Conservation (phyloP, 2,113 vertebrate species). For the Carassius gibelio region DNA sequence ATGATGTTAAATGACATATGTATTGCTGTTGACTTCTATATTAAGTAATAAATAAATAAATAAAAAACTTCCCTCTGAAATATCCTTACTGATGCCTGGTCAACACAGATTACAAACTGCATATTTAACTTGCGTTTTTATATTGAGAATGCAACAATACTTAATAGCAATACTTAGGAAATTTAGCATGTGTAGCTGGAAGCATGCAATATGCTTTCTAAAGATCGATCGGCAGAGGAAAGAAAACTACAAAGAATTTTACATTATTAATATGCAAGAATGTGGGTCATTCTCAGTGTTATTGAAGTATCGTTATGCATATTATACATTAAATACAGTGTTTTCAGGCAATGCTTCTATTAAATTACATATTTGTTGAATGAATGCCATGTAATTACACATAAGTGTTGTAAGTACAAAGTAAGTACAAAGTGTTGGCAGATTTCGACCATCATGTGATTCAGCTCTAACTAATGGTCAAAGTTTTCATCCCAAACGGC, state of each 20-base stretch:
- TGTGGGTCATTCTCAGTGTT: neutral
- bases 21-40: conserved; percentile 11
- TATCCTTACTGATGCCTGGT: neutral
- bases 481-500: neutral
- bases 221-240: neutral
- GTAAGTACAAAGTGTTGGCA: neutral
- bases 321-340: neutral
- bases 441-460: neutral
- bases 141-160: neutral
- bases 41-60: neutral
- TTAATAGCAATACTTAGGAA: neutral
- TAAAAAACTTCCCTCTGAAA: neutral
- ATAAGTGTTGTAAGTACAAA: neutral
- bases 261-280: neutral
- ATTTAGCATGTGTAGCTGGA: neutral
- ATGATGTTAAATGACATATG: no score
- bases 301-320: no score
- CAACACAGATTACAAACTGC: neutral
- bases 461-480: neutral
- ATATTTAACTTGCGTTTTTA: neutral
- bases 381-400: no score
- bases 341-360: neutral
- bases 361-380: no score
- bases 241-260: neutral
- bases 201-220: neutral